Evolutionary conservation across 2,113 vertebrate species (phyloP), one percentile per base, ranked within the genome.

Genomic region (Raja brachyura): DNA sequence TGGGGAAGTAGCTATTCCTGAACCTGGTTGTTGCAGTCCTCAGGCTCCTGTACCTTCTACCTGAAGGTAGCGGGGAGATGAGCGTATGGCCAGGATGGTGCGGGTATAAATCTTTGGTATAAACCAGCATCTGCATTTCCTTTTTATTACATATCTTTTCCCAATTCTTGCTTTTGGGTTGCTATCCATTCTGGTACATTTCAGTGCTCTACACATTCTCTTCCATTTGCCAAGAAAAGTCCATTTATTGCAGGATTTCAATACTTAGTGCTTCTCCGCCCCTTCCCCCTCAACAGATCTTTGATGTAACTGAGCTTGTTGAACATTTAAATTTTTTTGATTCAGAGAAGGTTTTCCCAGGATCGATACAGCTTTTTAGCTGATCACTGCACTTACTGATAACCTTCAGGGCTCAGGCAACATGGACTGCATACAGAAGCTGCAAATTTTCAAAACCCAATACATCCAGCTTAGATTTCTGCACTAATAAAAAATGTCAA

Each of bases 391-490:
- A 92, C 33, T 92, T 92, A 74, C 33, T 73, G 90, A 73, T 92
- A 92, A 92, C 90, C 90, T 92, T 92, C 90, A 92, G 90, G 90
- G 33, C 90, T 92, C 90, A 92, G 22, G 68, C 90, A 92, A 92
- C 39, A 73, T 54, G 39, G 68, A 92, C 39, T 92, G 90, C 22
- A 92, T 92, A 48, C 68, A 92, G 90, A 92, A 68, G 90, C 90
- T 92, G 90, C 90, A 92, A 73, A 92, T 92, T 92, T 92, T 92
- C 90, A 48, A 92, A 92, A 92, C 68, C 66, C 90, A 92, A 92
- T 92, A 73, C 90, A 54, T 92, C 70, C 90, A 92, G 68, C 68
- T 74, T 73, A 73, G 68, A 92, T 92, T 92, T 74, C 90, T 74
- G 70, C 11, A 28, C 90, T 68, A 92, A 92, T 92, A 92, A 74